phyloP scores from a whole-genome alignment of 2,113 vertebrate genomes.

The Axis porcinus region DNA sequence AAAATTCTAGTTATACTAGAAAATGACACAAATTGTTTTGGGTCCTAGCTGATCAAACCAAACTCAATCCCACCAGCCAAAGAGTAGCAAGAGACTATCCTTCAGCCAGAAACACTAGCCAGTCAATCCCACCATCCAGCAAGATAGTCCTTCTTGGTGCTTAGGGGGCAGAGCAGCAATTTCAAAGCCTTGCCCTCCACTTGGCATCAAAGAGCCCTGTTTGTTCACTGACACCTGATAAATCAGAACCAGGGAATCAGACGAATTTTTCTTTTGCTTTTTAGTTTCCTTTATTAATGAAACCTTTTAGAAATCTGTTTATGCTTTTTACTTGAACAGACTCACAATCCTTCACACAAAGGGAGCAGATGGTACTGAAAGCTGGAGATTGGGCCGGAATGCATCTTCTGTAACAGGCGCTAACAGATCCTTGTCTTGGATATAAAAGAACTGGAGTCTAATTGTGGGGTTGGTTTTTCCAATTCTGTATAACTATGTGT shows the following conservation, averaged over 20 bases:
- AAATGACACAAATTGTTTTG: not conserved
- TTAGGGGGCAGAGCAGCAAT: not conserved
- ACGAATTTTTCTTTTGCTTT: conserved; percentile 22
- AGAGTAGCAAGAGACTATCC: not conserved
- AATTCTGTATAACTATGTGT: conserved; percentile 55
- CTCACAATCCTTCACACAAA: conserved; percentile 66
- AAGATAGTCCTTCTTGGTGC: not conserved
- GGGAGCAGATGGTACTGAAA: conserved; percentile 75
- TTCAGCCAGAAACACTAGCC: conserved; percentile 1
- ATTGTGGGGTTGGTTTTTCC: conserved; percentile 52
- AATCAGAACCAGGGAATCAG: not conserved
- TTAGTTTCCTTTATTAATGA: conserved; percentile 68
- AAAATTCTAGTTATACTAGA: not conserved
- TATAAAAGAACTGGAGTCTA: conserved; percentile 53
- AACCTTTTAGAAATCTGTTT: conserved; percentile 66
- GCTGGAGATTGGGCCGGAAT: conserved; percentile 51
- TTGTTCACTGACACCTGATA: not conserved
- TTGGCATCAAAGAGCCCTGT: not conserved
- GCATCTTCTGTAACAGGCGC: conserved; percentile 57
- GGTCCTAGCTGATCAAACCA: conserved; percentile 27
- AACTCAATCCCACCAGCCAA: not conserved
- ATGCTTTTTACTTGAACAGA: conserved; percentile 62
- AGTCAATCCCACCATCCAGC: not conserved
- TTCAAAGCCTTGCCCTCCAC: not conserved
- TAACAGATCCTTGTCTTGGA: conserved; percentile 59